A percentile compares a stretch with the other conserved stretches of the same genome.
These are phyloP conservation scores for Stichodactyla mertensii DNA, from an alignment of 64 coral and sea anemone species.

Conservation along the genomic window DNA sequence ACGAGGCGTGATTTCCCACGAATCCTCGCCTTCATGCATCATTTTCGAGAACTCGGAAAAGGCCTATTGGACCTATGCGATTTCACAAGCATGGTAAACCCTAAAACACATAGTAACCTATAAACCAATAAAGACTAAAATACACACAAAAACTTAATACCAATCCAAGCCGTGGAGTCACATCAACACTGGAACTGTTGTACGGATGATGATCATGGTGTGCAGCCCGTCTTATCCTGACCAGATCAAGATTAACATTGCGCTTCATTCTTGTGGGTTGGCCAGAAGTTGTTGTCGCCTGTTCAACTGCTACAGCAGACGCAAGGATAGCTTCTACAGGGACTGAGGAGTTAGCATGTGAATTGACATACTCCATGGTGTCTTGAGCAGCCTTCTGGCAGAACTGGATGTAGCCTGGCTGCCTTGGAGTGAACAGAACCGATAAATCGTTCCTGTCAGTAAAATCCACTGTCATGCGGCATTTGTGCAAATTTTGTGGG, in stretches of 20 bases:
- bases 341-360: slow-evolving; percentile 28
- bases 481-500: slow-evolving; percentile 17
- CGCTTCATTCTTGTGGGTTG: neutral
- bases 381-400: slow-evolving; percentile 48
- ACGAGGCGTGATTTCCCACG: no score
- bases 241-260: slow-evolving; percentile 6
- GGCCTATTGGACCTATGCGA: no score
- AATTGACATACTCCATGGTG: slow-evolving; percentile 49
- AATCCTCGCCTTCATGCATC: no score
- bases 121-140: neutral
- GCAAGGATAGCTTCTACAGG: slow-evolving; percentile 46
- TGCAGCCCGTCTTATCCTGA: neutral
- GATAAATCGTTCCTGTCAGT: slow-evolving; percentile 77
- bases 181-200: neutral
- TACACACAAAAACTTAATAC: neutral
- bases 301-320: slow-evolving; percentile 37
- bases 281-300: neutral
- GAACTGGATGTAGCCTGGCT: slow-evolving; percentile 12
- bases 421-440: slow-evolving; percentile 56
- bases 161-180: neutral
- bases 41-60: no score
- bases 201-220: neutral
- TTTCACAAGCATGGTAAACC: no score
- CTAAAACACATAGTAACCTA: neutral
- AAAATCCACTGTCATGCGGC: slow-evolving; percentile 66